Percentiles rank a stretch among this genome's conserved stretches.
These are phyloP conservation scores for Meleagris gallopavo DNA, from an alignment of 2,113 vertebrate genomes.

Conservation along the genomic window DNA sequence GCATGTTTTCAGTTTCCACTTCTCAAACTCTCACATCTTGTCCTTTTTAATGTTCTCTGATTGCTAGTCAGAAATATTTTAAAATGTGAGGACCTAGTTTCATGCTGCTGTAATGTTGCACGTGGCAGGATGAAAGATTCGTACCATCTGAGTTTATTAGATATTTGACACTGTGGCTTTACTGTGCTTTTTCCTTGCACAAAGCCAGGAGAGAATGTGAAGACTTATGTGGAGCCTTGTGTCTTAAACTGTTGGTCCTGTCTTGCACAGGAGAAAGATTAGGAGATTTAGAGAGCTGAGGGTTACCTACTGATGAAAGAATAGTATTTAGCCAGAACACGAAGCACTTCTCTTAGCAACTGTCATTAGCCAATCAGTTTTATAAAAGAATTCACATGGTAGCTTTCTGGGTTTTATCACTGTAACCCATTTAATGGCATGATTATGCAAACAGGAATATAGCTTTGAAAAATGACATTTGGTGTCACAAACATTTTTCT, in stretches of 20 bases:
- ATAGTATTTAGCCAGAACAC: background rate
- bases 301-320: background rate
- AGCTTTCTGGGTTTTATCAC: background rate
- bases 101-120: background rate
- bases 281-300: background rate
- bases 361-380: background rate
- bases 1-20: background rate
- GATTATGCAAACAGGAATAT: background rate
- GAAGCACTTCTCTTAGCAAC: background rate
- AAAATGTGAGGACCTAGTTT: background rate
- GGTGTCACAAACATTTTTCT: background rate
- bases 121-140: background rate
- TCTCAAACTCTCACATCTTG: background rate
- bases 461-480: background rate
- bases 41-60: background rate
- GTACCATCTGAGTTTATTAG: background rate
- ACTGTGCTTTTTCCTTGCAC: background rate
- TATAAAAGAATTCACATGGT: background rate
- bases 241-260: background rate
- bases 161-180: background rate
- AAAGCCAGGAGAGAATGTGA: background rate
- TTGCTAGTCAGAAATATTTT: background rate
- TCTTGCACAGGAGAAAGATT: background rate
- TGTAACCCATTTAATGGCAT: background rate
- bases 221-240: background rate